These are phyloP conservation scores for Columba guinea DNA, from an alignment of 2,797 vertebrate genomes.

Conservation along the genomic window DNA sequence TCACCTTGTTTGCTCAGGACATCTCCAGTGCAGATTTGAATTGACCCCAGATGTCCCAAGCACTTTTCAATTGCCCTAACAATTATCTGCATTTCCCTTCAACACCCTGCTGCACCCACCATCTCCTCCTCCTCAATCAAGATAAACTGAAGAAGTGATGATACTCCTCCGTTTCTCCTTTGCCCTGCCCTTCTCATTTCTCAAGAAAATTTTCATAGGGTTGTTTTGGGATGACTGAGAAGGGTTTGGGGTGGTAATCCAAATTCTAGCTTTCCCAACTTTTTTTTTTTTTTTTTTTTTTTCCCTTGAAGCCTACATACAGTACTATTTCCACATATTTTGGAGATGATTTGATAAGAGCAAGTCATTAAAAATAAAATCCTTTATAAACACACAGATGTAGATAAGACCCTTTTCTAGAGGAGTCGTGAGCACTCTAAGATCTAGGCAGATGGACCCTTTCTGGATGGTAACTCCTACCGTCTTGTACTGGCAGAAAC, in stretches of 20 bases:
- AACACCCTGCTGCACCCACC: not conserved
- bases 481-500: not conserved
- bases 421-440: not conserved
- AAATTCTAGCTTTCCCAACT: not conserved
- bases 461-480: not conserved
- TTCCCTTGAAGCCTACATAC: not conserved
- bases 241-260: not conserved
- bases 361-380: not conserved
- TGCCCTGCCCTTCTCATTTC: not conserved
- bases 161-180: not conserved
- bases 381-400: not conserved
- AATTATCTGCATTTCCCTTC: not conserved
- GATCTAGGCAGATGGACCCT: not conserved
- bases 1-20: not conserved
- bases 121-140: not conserved
- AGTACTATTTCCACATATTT: not conserved
- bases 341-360: not conserved
- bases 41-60: not conserved
- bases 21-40: not conserved
- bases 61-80: not conserved
- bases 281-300: not conserved
- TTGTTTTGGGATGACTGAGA: not conserved
- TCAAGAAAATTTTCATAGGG: not conserved
- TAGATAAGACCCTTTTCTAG: not conserved
- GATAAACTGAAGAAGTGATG: not conserved